Evolutionary conservation across 2,797 vertebrate genomes (phyloP).

Genomic region (Heteromormyrus szaboi): DNA sequence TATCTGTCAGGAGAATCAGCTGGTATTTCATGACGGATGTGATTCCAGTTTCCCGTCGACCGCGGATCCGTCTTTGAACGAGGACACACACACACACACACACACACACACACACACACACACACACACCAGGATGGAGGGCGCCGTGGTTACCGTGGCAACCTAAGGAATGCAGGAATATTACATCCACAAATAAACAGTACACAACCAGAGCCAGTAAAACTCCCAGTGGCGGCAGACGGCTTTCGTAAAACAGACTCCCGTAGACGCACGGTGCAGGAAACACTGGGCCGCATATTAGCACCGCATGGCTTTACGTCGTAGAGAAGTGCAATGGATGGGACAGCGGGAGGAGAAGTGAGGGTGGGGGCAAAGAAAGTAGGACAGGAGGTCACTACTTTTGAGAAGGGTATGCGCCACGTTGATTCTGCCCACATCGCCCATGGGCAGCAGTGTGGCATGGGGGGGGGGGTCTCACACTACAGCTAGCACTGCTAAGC

Average conservation of each 20-base stretch:
- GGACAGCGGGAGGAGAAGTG: background rate
- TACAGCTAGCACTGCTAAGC: background rate
- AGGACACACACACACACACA: background rate
- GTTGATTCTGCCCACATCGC: background rate
- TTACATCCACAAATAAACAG: slow-evolving; percentile 11
- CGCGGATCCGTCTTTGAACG: background rate
- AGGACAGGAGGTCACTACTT: background rate
- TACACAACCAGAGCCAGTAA: background rate
- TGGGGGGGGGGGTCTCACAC: background rate
- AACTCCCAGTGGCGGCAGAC: background rate
- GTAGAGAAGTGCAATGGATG: background rate
- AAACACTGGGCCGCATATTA: background rate
- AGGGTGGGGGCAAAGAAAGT: background rate
- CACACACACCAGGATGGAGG: background rate
- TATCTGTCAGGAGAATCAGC: background rate
- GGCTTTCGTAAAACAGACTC: background rate
- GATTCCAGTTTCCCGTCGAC: background rate
- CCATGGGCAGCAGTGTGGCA: background rate
- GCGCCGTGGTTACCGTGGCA: slow-evolving; percentile 14
- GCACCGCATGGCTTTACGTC: background rate
- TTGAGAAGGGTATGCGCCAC: background rate
- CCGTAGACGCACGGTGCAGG: background rate
- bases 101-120: too few species aligned
- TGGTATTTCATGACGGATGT: background rate
- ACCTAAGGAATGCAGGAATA: slow-evolving; percentile 16